These are phyloP conservation scores for Lottia scabra DNA, from an alignment of 2,888 invertebrate species.

Conservation along the genomic window DNA sequence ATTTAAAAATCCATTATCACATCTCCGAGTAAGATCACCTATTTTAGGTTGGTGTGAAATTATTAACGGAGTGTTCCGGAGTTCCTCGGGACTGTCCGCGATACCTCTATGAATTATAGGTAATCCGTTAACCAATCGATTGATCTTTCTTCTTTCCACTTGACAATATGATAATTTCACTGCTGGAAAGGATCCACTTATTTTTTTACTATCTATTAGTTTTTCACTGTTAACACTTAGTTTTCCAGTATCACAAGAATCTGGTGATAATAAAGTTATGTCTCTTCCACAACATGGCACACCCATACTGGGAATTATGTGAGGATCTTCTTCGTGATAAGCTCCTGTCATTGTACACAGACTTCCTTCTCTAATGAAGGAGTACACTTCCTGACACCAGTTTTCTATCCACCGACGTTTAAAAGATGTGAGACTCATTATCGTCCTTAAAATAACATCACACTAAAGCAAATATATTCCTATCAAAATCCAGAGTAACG, in stretches of 20 bases:
- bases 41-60: not conserved
- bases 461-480: too few relatives aligned
- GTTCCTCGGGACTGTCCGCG: not conserved
- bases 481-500: too few relatives aligned
- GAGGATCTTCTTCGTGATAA: not conserved
- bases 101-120: slow-evolving; percentile 18
- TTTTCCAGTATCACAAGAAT: not conserved
- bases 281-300: not conserved
- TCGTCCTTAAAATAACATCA: too few relatives aligned
- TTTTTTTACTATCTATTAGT: not conserved
- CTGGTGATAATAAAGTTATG: not conserved
- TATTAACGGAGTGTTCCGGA: not conserved
- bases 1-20: too few relatives aligned
- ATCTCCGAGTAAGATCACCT: not conserved
- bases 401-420: slow-evolving; percentile 33
- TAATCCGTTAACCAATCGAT: slow-evolving; percentile 30
- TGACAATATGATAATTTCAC: slow-evolving; percentile 28
- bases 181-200: slow-evolving; percentile 12
- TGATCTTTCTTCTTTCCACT: slow-evolving; percentile 28
- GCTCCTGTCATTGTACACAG: slow-evolving; percentile 19
- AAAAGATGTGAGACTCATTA: slow-evolving; percentile 4
- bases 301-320: not conserved
- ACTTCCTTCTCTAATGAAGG: slow-evolving; percentile 30
- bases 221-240: not conserved
- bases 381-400: slow-evolving; percentile 32